Evolutionary conservation across 2,888 invertebrate species (phyloP).

Genomic region (Cantharis lateralis): DNA sequence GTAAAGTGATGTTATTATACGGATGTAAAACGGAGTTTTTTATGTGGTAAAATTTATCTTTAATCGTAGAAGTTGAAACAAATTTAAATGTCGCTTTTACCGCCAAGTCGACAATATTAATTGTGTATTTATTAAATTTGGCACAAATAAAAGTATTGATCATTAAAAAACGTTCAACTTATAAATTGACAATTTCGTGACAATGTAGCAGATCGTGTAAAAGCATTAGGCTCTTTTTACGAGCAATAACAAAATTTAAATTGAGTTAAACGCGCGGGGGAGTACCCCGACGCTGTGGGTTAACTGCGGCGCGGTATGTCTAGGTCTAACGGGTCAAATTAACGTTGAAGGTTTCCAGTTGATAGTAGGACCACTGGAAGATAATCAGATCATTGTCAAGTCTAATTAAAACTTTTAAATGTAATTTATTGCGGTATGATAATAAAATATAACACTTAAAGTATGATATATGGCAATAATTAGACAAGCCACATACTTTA

Average conservation of each 20-base stretch:
- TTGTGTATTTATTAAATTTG: neutral
- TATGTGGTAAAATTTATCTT: neutral
- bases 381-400: neutral
- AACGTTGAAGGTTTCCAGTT: neutral
- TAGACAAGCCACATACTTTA: slow-evolving; percentile 8
- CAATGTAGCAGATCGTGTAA: neutral
- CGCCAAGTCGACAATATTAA: neutral
- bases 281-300: neutral
- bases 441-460: slow-evolving; percentile 3
- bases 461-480: slow-evolving; percentile 3
- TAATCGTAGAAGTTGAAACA: neutral
- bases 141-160: neutral
- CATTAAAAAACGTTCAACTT: neutral
- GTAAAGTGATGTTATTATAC: neutral
- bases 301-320: neutral
- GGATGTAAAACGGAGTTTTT: neutral
- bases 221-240: neutral
- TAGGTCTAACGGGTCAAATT: neutral
- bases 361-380: no score
- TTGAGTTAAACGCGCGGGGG: neutral
- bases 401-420: neutral
- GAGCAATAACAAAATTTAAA: neutral
- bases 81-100: neutral
- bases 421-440: neutral
- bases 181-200: neutral